Evolutionary conservation across 1,140 invertebrate species (phyloP).

Genomic region (Acromyrmex echinatior): DNA sequence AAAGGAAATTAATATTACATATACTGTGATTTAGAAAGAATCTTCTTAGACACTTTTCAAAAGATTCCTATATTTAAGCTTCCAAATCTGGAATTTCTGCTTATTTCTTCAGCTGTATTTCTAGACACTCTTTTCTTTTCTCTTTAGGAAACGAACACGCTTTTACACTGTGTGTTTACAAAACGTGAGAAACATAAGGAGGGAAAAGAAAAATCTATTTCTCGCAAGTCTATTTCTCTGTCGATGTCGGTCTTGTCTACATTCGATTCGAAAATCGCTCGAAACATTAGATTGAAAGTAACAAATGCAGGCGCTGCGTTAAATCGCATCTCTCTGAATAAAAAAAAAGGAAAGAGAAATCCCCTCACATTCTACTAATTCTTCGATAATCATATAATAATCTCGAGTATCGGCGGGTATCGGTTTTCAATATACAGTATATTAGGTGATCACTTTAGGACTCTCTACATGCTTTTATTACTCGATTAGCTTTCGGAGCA

Average conservation of each 20-base stretch:
- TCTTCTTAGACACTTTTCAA: background rate
- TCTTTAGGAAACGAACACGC: background rate
- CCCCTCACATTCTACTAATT: slow-evolving; percentile 9
- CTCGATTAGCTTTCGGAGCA: slow-evolving; percentile 20
- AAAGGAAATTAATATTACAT: too few species aligned
- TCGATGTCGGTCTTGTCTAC: background rate
- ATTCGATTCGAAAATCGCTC: background rate
- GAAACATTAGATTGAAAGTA: background rate
- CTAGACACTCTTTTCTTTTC: background rate
- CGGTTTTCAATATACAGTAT: slow-evolving; percentile 27
- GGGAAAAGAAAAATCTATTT: background rate
- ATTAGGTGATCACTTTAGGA: slow-evolving; percentile 33
- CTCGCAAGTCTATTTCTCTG: background rate
- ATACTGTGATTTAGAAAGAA: too few species aligned
- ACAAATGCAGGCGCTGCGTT: slow-evolving; percentile 14
- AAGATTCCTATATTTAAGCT: background rate
- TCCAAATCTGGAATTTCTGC: background rate
- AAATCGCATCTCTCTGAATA: background rate
- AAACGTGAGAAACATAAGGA: background rate
- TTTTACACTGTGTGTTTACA: background rate
- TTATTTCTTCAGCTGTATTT: slow-evolving; percentile 4
- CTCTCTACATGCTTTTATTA: slow-evolving; percentile 32
- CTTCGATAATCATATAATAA: background rate
- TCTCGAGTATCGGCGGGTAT: background rate
- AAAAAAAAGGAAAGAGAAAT: background rate